Base-by-base conservation (phyloP, 2,113 vertebrate genomes). In the Origma solitaria region DNA sequence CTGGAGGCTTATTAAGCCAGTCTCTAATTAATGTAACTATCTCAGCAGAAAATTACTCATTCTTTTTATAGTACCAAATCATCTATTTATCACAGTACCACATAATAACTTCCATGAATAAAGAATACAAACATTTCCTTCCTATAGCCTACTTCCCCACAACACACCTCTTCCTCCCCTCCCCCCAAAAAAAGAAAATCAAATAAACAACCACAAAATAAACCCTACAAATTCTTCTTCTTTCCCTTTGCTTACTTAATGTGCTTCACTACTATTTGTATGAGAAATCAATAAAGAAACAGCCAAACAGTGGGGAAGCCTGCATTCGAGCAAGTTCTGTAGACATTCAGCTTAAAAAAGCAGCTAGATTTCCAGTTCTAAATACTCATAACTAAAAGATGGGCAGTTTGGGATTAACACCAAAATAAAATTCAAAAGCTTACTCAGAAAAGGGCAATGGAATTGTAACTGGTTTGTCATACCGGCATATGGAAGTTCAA, bases 51-150 rank as follows among this genome's bases (percentile, higher is more conserved):
- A 84, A 86, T 49, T 1, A 68, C 50, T 72, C 3, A 0, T 81
- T 78, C 73, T 51, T 91, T 51, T 80, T 80, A 69, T 40, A 83
- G 78, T 61, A 80, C 24, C n/a, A 77, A 89, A 86, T 86, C 58
- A 81, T 68, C 33, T 82, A n/a, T 66, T 82, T 88, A 80, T 76
- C 80, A 69, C 37, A 65, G 37, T 73, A 73, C 24, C 25, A 33
- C 37, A 60, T 80, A 82, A 35, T 68, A 93, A 77, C 57, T 80
- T 81, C 49, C 28, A 3, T n/a, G 61, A 83, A 65, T 38, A 72
- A 79, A 25, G 57, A 89, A n/a, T 38, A 91, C 53, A 94, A 83
- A 84, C 14, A 73, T 78, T 70, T 87, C 68, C 51, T 76, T 82
- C 50, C 66, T 35, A 47, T 11, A 56, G 21, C 31, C 33, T 78